phyloP scores from a whole-genome alignment of 2,888 invertebrate species.

The Dryobotodes eremita region DNA sequence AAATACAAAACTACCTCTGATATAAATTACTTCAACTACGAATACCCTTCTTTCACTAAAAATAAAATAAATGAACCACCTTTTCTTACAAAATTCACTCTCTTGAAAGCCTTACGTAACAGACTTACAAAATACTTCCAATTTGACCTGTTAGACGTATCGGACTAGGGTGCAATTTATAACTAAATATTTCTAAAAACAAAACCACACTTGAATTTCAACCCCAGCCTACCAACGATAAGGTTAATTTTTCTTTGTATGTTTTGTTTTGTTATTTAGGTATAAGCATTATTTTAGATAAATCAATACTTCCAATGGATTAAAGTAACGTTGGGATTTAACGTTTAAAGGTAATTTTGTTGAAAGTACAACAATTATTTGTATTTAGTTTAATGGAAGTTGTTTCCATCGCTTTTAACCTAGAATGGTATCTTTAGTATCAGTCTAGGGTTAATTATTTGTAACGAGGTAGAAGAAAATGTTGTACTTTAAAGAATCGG shows the following conservation, averaged over 20 bases:
- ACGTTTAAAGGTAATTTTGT: slow-evolving; percentile 36
- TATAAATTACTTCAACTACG: background rate
- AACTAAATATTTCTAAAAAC: background rate
- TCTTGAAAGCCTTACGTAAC: slow-evolving; percentile 5
- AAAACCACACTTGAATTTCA: background rate
- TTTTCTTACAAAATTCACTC: slow-evolving; percentile 6
- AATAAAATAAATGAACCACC: background rate
- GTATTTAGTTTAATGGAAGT: too few relatives aligned
- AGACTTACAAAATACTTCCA: slow-evolving; percentile 5
- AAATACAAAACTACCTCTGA: background rate
- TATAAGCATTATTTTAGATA: slow-evolving; percentile 7
- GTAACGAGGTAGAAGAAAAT: slow-evolving; percentile 5
- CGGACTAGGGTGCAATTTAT: slow-evolving; percentile 31
- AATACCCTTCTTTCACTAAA: background rate
- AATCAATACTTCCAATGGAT: slow-evolving; percentile 48
- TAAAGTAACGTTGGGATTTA: slow-evolving; percentile 13
- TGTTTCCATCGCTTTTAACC: background rate
- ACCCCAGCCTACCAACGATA: fast-evolving
- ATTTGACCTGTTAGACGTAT: slow-evolving; percentile 1
- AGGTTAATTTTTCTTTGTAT: background rate
- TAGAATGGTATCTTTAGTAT: background rate
- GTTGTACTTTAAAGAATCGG: too few relatives aligned
- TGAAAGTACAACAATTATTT: background rate
- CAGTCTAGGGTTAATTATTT: background rate
- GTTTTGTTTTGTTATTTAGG: too few relatives aligned